Conservation (phyloP, 2,888 invertebrate species). For the Hemicrepidius hirtus region DNA sequence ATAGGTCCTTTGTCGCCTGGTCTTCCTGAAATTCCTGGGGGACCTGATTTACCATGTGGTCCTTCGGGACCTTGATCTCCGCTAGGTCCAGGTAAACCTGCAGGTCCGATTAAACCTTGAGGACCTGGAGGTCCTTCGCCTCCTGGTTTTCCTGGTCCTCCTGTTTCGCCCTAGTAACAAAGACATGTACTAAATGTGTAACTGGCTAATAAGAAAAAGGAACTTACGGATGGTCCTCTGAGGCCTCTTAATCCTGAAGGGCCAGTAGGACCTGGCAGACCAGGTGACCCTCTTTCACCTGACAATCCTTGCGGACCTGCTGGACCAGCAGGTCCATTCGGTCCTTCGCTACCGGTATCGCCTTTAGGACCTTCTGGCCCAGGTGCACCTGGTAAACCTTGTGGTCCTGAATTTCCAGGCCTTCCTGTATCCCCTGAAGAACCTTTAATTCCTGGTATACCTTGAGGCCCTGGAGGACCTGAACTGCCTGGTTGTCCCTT, state of each 20-base stretch:
- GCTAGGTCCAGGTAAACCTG: slow-evolving; percentile 79
- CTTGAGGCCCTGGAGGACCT: slow-evolving; percentile 84
- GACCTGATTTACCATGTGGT: slow-evolving; percentile 81
- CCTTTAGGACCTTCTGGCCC: slow-evolving; percentile 86
- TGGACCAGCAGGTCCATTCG: slow-evolving; percentile 81
- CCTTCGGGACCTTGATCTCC: slow-evolving; percentile 79
- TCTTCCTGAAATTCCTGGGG: slow-evolving; percentile 82
- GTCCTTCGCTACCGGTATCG: slow-evolving; percentile 82
- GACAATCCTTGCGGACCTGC: slow-evolving; percentile 80
- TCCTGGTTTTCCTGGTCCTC: slow-evolving; percentile 83
- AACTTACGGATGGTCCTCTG: slow-evolving; percentile 77
- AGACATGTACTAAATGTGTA: no score
- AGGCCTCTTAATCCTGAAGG: slow-evolving; percentile 79
- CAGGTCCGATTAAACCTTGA: slow-evolving; percentile 79
- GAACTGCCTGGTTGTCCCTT: slow-evolving; percentile 82
- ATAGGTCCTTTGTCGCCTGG: slow-evolving; percentile 86
- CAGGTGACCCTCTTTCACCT: slow-evolving; percentile 82
- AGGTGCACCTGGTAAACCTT: slow-evolving; percentile 82
- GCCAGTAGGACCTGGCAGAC: slow-evolving; percentile 78
- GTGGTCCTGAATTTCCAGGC: slow-evolving; percentile 79
- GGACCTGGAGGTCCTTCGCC: slow-evolving; percentile 83
- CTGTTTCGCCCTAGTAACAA: slow-evolving; percentile 86
- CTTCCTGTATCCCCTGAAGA: slow-evolving; percentile 81
- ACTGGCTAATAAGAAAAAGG: background rate
- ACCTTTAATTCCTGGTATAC: slow-evolving; percentile 84